A percentile compares a stretch with the other conserved stretches of the same genome.
Conservation (phyloP, 2,113 vertebrate genomes). For the Galeopterus variegatus region DNA sequence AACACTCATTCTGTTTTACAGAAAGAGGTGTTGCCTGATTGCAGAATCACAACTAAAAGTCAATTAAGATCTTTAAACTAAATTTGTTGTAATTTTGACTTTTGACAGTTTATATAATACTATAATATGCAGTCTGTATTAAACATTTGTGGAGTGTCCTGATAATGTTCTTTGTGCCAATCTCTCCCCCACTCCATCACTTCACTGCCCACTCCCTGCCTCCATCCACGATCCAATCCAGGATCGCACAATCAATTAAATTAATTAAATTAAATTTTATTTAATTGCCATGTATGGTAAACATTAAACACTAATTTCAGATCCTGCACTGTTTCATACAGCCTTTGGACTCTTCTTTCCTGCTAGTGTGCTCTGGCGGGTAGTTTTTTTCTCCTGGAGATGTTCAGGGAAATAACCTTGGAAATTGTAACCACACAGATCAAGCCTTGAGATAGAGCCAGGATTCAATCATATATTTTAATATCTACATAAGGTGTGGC, state of each 20-base stretch:
- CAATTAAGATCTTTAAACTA: no score
- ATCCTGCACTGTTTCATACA: background rate
- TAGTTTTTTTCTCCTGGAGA: background rate
- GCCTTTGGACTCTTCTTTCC: background rate
- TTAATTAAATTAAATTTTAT: background rate
- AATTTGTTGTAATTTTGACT: no score
- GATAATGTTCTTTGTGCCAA: background rate
- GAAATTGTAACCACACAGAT: background rate
- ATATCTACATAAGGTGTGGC: background rate
- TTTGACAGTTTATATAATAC: background rate
- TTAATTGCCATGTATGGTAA: background rate
- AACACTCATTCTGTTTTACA: no score
- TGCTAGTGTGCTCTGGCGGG: background rate
- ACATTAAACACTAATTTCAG: background rate
- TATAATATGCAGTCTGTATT: background rate
- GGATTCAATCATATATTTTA: slow-evolving; percentile 16
- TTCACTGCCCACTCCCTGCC: accelerated
- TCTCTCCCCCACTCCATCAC: background rate
- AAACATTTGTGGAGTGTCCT: background rate
- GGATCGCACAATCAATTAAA: background rate
- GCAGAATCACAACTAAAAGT: no score
- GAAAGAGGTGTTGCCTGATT: no score
- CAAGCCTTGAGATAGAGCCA: background rate
- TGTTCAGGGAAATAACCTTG: background rate
- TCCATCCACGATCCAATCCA: background rate